Base-by-base conservation (phyloP, 2,113 vertebrate genomes). In the Erpornis zantholeuca region DNA sequence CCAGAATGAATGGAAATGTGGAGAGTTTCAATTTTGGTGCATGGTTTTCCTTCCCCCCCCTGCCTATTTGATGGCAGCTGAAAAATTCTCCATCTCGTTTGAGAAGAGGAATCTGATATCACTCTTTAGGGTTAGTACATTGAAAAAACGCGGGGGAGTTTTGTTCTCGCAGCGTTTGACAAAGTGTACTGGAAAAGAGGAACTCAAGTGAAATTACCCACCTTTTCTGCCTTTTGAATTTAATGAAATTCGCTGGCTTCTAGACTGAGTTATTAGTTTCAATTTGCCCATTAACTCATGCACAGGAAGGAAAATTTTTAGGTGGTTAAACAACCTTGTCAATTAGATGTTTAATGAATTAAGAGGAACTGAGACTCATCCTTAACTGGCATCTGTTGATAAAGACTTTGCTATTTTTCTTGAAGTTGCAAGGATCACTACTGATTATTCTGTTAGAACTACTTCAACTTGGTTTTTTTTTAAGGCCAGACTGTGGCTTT, bases 311-410 rank as follows among this genome's bases (percentile, higher is more conserved):
- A 24, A 96, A 86, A 93, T 96, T 97, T 97, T 97, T 97, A 94
- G 94, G 75, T 50, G 50, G 89, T 96, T 96, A 96, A 98, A 95
- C 94, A 96, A 93, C 69, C 71, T 92, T 92, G 94, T 96, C 97
- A 96, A 90, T 97, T 96, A 94, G 78, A 88, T 82, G 66, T 85
- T 97, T 97, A 97, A 97, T 97, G 95, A 97, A 97, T 97, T 97
- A 93, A 96, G 92, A 97, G 96, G 71, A 97, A 97, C 94, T 69
- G 90, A 96, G 65, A 95, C 60, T 89, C 60, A 72, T 81, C 94
- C 68, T 87, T 96, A 97, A 94, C 76, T 95, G 95, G 42, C 94
- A 94, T 70, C 94, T 96, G 40, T 94, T 96, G 91, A 88, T 97
- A 71, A 89, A 82, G 65, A 86, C 65, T 60, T 78, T 96, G 78